Evolutionary conservation across 2,888 invertebrate genomes (phyloP), one percentile per base, ranked within the genome.

Genomic region (Plebejus argus): DNA sequence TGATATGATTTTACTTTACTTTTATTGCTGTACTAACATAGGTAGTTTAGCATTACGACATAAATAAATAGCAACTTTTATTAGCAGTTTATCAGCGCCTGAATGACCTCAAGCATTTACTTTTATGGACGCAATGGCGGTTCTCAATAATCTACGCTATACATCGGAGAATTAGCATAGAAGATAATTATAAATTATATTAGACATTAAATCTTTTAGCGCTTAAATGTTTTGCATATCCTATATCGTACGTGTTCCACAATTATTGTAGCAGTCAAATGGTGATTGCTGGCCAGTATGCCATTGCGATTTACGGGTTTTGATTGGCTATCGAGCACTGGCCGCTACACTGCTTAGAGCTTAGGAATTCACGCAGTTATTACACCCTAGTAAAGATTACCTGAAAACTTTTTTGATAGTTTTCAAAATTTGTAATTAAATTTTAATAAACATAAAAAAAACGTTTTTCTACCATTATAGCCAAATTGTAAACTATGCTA

Each of bases 141-240:
- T 28, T 66, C 61, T 28, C 61, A 66, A 66, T 66, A 66, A 66
- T 66, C 61, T 66, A 1, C 23, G 23, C 23, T 66, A 66, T 23
- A 23, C 61, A 28, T 66, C 61, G 61, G 28, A 3, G 23, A 66
- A 66, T 66, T 66, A 23, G 23, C 61, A 66, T 66, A 66, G 28
- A 66, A 66, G 66, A 66, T 66, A 18, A 66, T 66, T 66, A 66
- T 66, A 66, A 33, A 66, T 66, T 66, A 66, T 66, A 23, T 66
- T 66, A 6, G 15, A 33, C 28, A 66, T 66, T 66, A 28, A 66
- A 66, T 66, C 10, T 66, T 28, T 66, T 28, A 66, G 66, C 66
- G 28, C 66, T 23, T 58, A 20, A 66, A 66, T 23, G 23, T 66
- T 66, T 6, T 15, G 66, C 28, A 23, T 28, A 23, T 61, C 23